These are phyloP conservation scores for Lithophane leautieri DNA, from an alignment of 2,888 invertebrate species.

Conservation along the genomic window DNA sequence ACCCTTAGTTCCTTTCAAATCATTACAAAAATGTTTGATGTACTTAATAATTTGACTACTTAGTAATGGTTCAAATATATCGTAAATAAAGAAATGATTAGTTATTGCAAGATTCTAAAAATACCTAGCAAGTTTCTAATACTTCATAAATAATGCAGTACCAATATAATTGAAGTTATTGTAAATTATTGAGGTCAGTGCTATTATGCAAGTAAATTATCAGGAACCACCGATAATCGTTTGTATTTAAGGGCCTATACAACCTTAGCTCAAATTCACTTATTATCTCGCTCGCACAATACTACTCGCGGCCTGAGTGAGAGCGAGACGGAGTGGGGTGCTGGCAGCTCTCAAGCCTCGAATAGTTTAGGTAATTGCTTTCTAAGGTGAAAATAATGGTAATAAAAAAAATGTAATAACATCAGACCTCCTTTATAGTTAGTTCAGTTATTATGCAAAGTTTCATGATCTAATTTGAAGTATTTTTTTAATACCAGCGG, in stretches of 20 bases:
- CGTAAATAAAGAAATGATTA: constrained; percentile 20
- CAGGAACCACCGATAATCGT: constrained; percentile 33
- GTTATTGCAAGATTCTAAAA: constrained; percentile 25
- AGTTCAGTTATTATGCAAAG: too few species aligned
- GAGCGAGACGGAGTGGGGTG: too few species aligned
- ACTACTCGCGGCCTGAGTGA: too few species aligned
- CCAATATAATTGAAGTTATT: constrained; percentile 47
- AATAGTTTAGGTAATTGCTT: too few species aligned
- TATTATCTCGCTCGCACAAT: too few species aligned
- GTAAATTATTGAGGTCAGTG: constrained; percentile 63
- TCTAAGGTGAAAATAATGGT: too few species aligned
- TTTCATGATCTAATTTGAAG: too few species aligned
- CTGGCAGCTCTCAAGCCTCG: too few species aligned
- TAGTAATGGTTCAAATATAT: not conserved
- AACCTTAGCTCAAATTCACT: too few species aligned
- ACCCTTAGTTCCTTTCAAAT: not conserved
- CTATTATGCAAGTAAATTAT: constrained; percentile 57
- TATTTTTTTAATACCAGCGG: too few species aligned
- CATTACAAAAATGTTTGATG: not conserved
- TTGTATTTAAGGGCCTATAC: constrained; percentile 31
- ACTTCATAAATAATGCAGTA: constrained; percentile 61
- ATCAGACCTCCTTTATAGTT: too few species aligned
- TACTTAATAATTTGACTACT: not conserved
- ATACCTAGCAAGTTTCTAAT: constrained; percentile 62
- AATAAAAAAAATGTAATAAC: too few species aligned